Percentiles rank a stretch among this genome's conserved stretches.
Evolutionary conservation across 2,797 vertebrate species (phyloP).

Genomic region (Pitangus sulphuratus): DNA sequence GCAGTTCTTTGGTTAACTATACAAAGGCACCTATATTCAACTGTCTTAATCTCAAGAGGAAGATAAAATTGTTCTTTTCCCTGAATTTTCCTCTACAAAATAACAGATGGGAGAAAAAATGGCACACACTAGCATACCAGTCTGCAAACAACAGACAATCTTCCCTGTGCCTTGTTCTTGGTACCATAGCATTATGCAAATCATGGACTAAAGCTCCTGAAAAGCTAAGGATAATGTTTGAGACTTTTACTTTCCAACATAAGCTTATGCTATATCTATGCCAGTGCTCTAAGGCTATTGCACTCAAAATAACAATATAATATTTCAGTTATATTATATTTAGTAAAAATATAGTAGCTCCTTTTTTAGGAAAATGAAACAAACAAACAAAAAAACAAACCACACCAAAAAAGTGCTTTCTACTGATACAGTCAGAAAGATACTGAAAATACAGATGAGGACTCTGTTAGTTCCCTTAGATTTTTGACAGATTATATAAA

Average conservation of each 20-base stretch:
- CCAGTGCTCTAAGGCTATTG: not conserved
- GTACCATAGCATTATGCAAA: not conserved
- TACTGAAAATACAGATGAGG: not conserved
- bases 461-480: not conserved
- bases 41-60: not conserved
- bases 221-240: not conserved
- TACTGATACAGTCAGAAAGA: not conserved
- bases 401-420: not conserved
- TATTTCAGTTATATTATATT: not conserved
- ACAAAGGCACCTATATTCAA: not conserved
- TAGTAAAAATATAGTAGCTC: not conserved
- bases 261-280: not conserved
- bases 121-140: not conserved
- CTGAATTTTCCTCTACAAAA: not conserved
- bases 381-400: not conserved
- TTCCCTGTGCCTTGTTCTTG: not conserved
- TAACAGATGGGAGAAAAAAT: not conserved
- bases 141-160: not conserved
- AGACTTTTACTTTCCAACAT: not conserved
- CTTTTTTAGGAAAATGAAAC: not conserved
- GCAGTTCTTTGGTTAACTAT: not conserved
- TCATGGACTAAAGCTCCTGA: not conserved
- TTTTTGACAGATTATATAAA: not conserved
- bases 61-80: not conserved
- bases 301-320: slow-evolving; percentile 2